phyloP scores from a whole-genome alignment of 2,888 invertebrate species.

The Priocnemis perturbator region DNA sequence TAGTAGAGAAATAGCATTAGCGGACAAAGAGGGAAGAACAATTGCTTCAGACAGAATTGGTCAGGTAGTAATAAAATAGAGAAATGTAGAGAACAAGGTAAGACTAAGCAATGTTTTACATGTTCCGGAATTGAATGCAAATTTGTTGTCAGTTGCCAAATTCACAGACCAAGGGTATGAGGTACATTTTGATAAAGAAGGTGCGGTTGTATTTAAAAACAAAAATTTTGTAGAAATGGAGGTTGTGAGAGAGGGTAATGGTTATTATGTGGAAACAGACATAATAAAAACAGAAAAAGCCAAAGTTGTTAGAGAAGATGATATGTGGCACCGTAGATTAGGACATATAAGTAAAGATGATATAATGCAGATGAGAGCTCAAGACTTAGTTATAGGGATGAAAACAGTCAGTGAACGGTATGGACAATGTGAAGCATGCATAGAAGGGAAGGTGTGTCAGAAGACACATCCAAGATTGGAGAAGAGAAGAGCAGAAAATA shows the following conservation, averaged over 20 bases:
- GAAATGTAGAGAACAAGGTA: neutral
- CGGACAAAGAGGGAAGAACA: slow-evolving; percentile 15
- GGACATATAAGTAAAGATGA: too few species aligned
- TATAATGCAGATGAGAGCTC: too few species aligned
- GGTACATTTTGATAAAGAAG: too few species aligned
- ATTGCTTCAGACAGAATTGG: slow-evolving; percentile 11
- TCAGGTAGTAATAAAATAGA: neutral
- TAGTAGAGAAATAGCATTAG: neutral
- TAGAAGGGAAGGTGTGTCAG: slow-evolving; percentile 10
- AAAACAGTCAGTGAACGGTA: neutral
- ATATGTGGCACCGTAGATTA: too few species aligned
- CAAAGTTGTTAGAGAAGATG: too few species aligned
- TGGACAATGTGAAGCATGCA: slow-evolving; percentile 11
- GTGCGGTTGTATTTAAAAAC: too few species aligned
- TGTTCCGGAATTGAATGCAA: slow-evolving; percentile 24
- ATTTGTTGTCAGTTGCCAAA: slow-evolving; percentile 11
- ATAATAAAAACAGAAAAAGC: too few species aligned
- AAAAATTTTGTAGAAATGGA: too few species aligned
- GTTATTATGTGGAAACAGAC: too few species aligned
- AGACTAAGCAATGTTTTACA: slow-evolving; percentile 22
- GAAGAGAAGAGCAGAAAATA: neutral
- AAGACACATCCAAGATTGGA: slow-evolving; percentile 4
- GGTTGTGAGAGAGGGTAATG: too few species aligned
- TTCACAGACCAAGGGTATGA: too few species aligned
- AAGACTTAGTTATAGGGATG: neutral